Conservation (phyloP, 2,797 vertebrate genomes). For the Nothura maculosa region DNA sequence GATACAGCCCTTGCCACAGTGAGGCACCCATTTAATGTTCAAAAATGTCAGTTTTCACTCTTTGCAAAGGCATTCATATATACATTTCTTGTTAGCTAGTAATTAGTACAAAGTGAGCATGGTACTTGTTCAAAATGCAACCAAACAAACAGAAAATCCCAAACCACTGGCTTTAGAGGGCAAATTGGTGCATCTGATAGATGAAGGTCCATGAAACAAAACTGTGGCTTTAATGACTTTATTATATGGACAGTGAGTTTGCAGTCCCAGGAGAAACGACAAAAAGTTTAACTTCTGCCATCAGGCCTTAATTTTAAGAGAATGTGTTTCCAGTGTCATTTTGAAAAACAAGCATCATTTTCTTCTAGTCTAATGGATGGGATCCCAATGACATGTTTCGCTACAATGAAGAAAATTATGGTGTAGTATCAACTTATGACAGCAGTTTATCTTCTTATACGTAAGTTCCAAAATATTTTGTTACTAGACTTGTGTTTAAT, state of each 20-base stretch:
- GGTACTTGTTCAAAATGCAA: not conserved
- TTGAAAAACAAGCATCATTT: slow-evolving; percentile 72
- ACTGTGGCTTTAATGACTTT: not conserved
- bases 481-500: slow-evolving; percentile 39
- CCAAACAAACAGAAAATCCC: not conserved
- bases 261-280: not conserved
- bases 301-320: slow-evolving; percentile 22
- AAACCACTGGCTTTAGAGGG: not conserved
- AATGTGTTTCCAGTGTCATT: slow-evolving; percentile 64
- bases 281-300: slow-evolving; percentile 14
- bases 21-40: not conserved
- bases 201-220: not conserved
- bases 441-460: slow-evolving; percentile 99
- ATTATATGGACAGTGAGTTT: not conserved
- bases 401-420: slow-evolving; percentile 98
- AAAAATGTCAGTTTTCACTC: not conserved
- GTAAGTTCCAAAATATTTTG: slow-evolving; percentile 85
- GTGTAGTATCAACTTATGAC: slow-evolving; percentile 97
- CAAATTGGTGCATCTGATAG: not conserved
- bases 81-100: not conserved
- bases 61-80: not conserved
- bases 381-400: slow-evolving; percentile 99
- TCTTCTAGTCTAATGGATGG: slow-evolving; percentile 97
- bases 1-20: not conserved
- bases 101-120: not conserved